Evolutionary conservation across 2,888 invertebrate species (phyloP), one percentile per base, ranked within the genome.

Genomic region (Merodon equestris): DNA sequence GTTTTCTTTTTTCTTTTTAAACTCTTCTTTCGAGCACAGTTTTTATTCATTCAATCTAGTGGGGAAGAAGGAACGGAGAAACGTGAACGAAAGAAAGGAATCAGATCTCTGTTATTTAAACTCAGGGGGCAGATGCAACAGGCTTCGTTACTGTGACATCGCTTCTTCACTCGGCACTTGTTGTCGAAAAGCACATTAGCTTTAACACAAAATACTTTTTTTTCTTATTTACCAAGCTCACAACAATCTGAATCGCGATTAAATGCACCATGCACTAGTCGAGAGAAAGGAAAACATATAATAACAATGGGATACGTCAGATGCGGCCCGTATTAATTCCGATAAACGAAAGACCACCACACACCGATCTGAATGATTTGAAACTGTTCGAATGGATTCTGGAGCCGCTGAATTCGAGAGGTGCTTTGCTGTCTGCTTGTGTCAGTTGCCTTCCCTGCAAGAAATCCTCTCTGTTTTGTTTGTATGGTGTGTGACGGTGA

Each of bases 351-450:
- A 53, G 53, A 74, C 64, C 53, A 79, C 79, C 79, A 74, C 60
- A 70, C 79, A 47, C 50, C 44, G 42, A 74, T 64, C 63, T 70
- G 47, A 58, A 63, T 68, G 60, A 70, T 70, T 79, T 74, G 42
- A 79, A 79, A 79, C 79, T 79, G 74, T 70, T 66, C 61, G 75
- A 64, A 57, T 64, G 64, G 58, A 74, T 74, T 79, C 68, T 64
- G 74, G 40, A 74, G 53, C 38, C 44, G 36, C 44, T 40, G 63
- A 73, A 40, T 64, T 64, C 42, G 56, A 67, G 67, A 44, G 67
- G 50, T 56, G 66, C 34, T 40, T 9, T 18, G 5, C 10, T 40
- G 10, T 40, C 40, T 40, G 45, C 17, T 45, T 42, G 38, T 50
- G 7, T 44, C 14, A 44, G 44, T 50, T 54, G 54, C 17, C 13